Evolutionary conservation across 2,888 invertebrate species (phyloP).

Genomic region (Petrophora chlorosata): DNA sequence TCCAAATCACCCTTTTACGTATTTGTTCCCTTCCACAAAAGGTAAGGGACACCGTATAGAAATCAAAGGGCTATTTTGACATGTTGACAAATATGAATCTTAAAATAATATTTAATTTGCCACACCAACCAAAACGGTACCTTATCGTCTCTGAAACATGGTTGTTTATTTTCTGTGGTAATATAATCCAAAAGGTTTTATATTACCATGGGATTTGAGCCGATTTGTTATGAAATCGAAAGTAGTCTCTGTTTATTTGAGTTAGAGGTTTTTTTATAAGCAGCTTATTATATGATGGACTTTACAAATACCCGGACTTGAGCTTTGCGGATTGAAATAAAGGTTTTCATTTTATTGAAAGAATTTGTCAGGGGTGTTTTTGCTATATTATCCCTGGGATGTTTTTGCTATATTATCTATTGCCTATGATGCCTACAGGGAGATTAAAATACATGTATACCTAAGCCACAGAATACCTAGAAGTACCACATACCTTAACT

Average conservation of each 20-base stretch:
- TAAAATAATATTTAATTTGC: constrained; percentile 59
- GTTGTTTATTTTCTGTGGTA: constrained; percentile 19
- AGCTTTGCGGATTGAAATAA: constrained; percentile 15
- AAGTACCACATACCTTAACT: no score
- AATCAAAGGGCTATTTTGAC: constrained; percentile 81
- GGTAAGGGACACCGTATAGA: constrained; percentile 62
- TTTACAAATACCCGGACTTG: constrained; percentile 23
- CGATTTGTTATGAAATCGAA: constrained; percentile 69
- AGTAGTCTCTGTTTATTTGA: constrained; percentile 49
- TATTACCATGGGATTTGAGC: constrained; percentile 71
- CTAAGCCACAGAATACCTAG: no score
- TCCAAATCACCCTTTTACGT: constrained; percentile 32
- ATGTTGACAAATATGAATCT: constrained; percentile 76
- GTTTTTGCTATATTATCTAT: no score
- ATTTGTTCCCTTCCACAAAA: constrained; percentile 38
- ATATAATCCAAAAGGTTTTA: constrained; percentile 57
- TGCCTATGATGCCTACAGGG: no score
- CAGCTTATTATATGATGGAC: constrained; percentile 52
- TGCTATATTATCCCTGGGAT: no score
- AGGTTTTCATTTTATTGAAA: background rate
- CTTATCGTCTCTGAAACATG: constrained; percentile 18
- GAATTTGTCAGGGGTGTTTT: no score
- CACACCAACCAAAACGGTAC: constrained; percentile 21
- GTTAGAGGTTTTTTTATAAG: constrained; percentile 47
- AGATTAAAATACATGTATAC: no score